phyloP scores from a whole-genome alignment of 2,113 vertebrate species.

The Riparia riparia region DNA sequence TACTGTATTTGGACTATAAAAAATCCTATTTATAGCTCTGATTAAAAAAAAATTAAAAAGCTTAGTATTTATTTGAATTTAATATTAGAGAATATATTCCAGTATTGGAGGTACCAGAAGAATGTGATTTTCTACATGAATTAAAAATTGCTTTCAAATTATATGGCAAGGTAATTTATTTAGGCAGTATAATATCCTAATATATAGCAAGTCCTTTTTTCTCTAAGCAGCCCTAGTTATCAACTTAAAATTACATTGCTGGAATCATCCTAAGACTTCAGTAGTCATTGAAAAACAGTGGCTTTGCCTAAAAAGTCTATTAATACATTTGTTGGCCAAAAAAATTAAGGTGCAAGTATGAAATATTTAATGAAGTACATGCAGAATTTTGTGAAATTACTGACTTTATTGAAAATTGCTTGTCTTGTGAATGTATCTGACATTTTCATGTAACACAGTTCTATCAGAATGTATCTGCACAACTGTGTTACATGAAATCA shows the following conservation, averaged over 20 bases:
- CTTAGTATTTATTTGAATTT: not conserved
- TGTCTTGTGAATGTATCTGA: not conserved
- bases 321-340: not conserved
- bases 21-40: not conserved
- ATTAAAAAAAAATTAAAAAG: not conserved
- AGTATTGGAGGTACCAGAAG: not conserved
- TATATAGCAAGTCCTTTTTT: not conserved
- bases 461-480: no score
- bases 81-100: not conserved
- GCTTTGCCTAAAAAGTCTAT: not conserved
- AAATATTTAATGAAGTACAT: not conserved
- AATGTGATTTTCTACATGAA: not conserved
- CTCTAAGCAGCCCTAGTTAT: not conserved
- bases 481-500: not conserved
- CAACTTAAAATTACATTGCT: not conserved
- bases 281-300: not conserved
- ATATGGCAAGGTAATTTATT: not conserved
- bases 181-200: not conserved
- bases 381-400: not conserved
- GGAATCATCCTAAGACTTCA: not conserved
- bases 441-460: not conserved
- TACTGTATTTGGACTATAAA: not conserved
- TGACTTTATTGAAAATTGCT: not conserved
- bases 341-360: not conserved
- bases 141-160: not conserved